Evolutionary conservation across 1,140 invertebrate species (phyloP).

Genomic region (Polypedilum vanderplanki): DNA sequence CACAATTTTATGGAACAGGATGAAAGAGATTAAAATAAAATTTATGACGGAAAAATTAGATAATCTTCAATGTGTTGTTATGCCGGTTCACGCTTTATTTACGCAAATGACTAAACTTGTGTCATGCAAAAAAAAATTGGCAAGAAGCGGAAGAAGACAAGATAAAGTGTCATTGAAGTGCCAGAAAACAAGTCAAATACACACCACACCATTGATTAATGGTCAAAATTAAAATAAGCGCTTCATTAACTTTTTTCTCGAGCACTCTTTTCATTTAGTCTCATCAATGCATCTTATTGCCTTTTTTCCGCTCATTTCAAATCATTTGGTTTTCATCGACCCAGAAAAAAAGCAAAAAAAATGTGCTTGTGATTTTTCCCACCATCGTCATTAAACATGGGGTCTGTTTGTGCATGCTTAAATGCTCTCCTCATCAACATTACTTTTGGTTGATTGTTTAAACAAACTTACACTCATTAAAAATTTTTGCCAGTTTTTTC

Average conservation of each 20-base stretch:
- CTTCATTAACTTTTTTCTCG: not conserved
- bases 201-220: not conserved
- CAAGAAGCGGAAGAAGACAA: not conserved
- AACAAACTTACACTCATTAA: no score
- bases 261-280: not conserved
- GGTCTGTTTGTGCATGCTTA: no score
- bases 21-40: slow-evolving; percentile 9
- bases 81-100: not conserved
- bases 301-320: not conserved
- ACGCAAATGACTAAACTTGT: not conserved
- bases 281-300: not conserved
- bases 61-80: not conserved
- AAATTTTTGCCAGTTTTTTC: no score
- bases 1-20: not conserved
- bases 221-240: slow-evolving; percentile 18
- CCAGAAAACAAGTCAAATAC: not conserved
- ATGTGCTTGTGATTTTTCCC: no score
- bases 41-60: slow-evolving; percentile 13
- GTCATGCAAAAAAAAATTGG: not conserved
- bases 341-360: not conserved
- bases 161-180: not conserved
- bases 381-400: no score
- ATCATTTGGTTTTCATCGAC: slow-evolving; percentile 3
- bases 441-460: no score
- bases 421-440: no score